Evolutionary conservation across 2,113 vertebrate genomes (phyloP).

Genomic region (Alosa alosa): DNA sequence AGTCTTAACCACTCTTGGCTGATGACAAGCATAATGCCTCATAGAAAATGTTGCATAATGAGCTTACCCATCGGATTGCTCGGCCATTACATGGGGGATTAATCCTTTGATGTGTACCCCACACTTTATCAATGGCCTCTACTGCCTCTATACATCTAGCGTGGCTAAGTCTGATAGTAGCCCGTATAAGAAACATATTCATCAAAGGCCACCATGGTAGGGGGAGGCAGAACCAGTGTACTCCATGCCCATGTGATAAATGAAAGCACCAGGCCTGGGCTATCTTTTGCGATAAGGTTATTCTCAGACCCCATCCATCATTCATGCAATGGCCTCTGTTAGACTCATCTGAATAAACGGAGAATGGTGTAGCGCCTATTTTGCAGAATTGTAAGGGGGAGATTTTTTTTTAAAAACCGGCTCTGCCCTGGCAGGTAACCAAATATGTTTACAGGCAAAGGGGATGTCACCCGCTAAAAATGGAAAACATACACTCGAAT

Average conservation of each 20-base stretch:
- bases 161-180: not conserved
- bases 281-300: conserved; percentile 52
- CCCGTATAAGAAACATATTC: not conserved
- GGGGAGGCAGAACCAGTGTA: not conserved
- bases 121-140: not conserved
- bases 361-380: conserved; percentile 37
- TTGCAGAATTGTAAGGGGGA: conserved; percentile 63
- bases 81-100: not conserved
- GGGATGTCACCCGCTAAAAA: not conserved
- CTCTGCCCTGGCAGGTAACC: not conserved
- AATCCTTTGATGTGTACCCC: not conserved
- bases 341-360: conserved; percentile 65
- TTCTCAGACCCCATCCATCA: conserved; percentile 62
- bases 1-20: not conserved
- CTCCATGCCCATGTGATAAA: conserved; percentile 17
- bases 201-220: conserved; percentile 19
- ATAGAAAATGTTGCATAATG: not conserved
- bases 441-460: not conserved
- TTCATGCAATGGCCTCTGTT: conserved; percentile 65
- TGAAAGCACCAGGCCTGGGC: conserved; percentile 37
- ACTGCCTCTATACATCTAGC: not conserved
- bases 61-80: not conserved
- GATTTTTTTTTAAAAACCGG: not conserved
- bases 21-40: conserved; percentile 6
- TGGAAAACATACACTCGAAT: not conserved